Conservation (phyloP, 2,888 invertebrate genomes). For the Dimorphilus gyrociliatus region DNA sequence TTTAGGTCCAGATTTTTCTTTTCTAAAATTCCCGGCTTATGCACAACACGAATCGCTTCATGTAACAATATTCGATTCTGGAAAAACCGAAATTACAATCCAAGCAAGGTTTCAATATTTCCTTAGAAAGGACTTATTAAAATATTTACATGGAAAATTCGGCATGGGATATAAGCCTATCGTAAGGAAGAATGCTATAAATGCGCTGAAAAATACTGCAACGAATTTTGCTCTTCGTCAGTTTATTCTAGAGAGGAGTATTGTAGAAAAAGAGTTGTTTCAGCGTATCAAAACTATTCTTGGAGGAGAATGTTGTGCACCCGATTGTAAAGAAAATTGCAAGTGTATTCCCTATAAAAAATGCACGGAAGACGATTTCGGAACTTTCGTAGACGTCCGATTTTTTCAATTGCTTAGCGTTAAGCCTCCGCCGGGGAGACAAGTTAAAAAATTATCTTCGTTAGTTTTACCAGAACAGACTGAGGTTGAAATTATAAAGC, state of each 20-base stretch:
- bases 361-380: too few relatives aligned
- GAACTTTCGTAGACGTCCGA: background rate
- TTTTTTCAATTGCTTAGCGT: background rate
- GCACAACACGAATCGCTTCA: slow-evolving; percentile 16
- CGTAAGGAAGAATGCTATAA: slow-evolving; percentile 18
- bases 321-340: too few relatives aligned
- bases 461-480: background rate
- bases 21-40: slow-evolving; percentile 19
- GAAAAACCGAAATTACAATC: slow-evolving; percentile 16
- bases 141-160: slow-evolving; percentile 16
- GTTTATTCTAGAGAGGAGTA: too few relatives aligned
- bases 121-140: slow-evolving; percentile 16
- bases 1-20: slow-evolving; percentile 23
- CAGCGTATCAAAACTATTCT: too few relatives aligned
- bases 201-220: slow-evolving; percentile 15
- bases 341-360: too few relatives aligned
- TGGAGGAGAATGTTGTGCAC: too few relatives aligned
- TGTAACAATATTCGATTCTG: slow-evolving; percentile 12
- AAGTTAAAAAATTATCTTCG: background rate
- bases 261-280: too few relatives aligned
- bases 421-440: background rate
- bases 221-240: background rate
- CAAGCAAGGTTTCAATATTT: slow-evolving; percentile 21
- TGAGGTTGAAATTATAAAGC: background rate
- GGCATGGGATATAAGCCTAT: slow-evolving; percentile 19